Percentiles rank a stretch among this genome's conserved stretches.
Conservation (phyloP, 2,113 vertebrate genomes). For the Hirundichthys speculiger region DNA sequence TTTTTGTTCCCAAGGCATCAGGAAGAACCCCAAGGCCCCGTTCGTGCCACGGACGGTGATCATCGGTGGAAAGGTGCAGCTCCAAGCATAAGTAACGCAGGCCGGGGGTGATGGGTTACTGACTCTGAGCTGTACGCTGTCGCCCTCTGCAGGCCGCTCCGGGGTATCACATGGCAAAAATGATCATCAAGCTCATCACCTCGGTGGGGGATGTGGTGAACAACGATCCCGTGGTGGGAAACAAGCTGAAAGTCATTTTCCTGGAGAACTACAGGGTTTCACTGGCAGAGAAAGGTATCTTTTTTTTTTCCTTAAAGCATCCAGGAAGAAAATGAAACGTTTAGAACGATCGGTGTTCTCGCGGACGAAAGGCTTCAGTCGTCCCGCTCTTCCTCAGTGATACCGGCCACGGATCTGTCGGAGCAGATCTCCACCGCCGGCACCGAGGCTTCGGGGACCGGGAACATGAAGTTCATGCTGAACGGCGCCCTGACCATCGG, state of each 20-base stretch:
- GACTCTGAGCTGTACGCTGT: not conserved
- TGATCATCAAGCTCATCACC: slow-evolving; percentile 95
- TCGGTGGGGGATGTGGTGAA: slow-evolving; percentile 91
- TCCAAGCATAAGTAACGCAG: too few species aligned
- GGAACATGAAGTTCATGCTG: slow-evolving; percentile 99
- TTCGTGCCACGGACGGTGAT: slow-evolving; percentile 94
- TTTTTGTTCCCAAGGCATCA: slow-evolving; percentile 85
- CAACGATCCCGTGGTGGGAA: slow-evolving; percentile 87
- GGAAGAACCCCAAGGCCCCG: slow-evolving; percentile 82
- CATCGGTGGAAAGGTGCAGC: slow-evolving; percentile 92
- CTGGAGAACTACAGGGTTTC: slow-evolving; percentile 98
- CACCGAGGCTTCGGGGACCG: slow-evolving; percentile 94
- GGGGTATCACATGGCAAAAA: slow-evolving; percentile 97
- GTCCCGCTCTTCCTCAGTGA: slow-evolving; percentile 81
- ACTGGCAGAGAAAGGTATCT: slow-evolving; percentile 93
- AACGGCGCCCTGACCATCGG: slow-evolving; percentile 97
- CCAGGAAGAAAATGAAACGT: too few species aligned
- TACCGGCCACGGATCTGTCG: slow-evolving; percentile 94
- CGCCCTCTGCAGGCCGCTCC: slow-evolving; percentile 88
- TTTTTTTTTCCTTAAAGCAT: too few species aligned
- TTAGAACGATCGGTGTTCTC: too few species aligned
- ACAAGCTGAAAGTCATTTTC: slow-evolving; percentile 94
- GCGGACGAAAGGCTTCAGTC: too few species aligned
- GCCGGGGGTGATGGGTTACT: not conserved
- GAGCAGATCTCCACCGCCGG: slow-evolving; percentile 98